Evolutionary conservation across 2,797 vertebrate species (phyloP).

Genomic region (Neostethus bicornis): DNA sequence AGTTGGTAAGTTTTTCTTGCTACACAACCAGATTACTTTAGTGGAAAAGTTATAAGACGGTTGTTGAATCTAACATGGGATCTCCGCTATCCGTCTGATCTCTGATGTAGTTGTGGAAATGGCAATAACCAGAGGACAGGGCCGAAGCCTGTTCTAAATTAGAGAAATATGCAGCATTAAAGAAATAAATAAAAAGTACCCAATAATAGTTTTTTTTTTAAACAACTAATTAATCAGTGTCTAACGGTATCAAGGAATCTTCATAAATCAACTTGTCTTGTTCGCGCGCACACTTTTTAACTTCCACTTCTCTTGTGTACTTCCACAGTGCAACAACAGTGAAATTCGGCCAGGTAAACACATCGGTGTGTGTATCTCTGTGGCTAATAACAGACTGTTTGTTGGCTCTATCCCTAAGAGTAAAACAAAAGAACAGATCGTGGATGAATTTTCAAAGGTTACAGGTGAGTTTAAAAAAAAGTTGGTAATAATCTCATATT

Average conservation of each 20-base stretch:
- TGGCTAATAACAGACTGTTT: slow-evolving; percentile 99
- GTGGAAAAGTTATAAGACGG: no score
- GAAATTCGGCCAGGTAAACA: slow-evolving; percentile 99
- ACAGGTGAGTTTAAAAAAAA: slow-evolving; percentile 94
- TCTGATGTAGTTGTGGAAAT: no score
- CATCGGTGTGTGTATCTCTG: slow-evolving; percentile 98
- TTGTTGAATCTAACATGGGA: no score
- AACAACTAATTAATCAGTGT: no score
- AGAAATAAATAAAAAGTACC: not conserved
- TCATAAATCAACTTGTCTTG: not conserved
- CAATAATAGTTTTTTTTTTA: not conserved
- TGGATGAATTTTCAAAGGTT: slow-evolving; percentile 99
- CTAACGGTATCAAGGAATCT: not conserved
- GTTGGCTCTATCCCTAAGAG: slow-evolving; percentile 99
- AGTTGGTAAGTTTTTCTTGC: slow-evolving; percentile 84
- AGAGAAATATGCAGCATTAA: no score
- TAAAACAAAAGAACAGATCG: slow-evolving; percentile 99
- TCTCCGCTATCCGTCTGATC: no score
- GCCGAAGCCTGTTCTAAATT: no score
- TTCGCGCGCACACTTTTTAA: not conserved
- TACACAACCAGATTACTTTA: slow-evolving; percentile 2
- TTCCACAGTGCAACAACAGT: slow-evolving; percentile 95
- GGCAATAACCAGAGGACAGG: no score
- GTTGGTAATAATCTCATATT: not conserved
- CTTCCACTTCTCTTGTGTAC: slow-evolving; percentile 4